Percentiles rank a stretch among this genome's conserved stretches.
Conservation (phyloP, 2,888 invertebrate genomes). For the Aplocera efformata region DNA sequence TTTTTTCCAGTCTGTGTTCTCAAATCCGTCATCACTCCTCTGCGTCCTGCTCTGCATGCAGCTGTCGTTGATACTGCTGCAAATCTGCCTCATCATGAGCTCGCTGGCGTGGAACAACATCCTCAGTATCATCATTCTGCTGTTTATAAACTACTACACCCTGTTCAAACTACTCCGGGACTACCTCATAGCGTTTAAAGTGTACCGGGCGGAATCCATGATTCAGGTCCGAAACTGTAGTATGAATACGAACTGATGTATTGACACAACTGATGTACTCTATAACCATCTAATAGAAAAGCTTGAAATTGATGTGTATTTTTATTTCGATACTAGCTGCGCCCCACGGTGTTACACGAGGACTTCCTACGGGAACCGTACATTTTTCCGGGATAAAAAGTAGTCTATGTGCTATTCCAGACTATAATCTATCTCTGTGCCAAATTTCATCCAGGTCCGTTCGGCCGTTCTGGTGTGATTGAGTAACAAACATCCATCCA, state of each 20-base stretch:
- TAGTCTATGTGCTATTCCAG: too few species aligned
- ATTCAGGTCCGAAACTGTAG: conserved; percentile 81
- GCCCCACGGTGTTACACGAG: too few species aligned
- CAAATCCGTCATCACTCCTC: conserved; percentile 89
- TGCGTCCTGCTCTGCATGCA: conserved; percentile 87
- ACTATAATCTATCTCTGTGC: too few species aligned
- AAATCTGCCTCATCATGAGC: conserved; percentile 88
- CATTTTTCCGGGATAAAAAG: too few species aligned
- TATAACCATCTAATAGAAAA: neutral
- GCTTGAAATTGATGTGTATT: neutral
- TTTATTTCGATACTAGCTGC: too few species aligned
- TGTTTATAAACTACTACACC: conserved; percentile 95
- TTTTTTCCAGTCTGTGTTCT: conserved; percentile 87
- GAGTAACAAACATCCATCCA: too few species aligned
- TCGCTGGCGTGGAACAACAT: conserved; percentile 96
- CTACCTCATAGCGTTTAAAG: conserved; percentile 90
- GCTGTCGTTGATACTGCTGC: conserved; percentile 84
- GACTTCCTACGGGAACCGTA: too few species aligned
- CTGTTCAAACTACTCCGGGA: conserved; percentile 94
- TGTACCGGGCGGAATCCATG: conserved; percentile 86
- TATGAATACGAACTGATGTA: conserved; percentile 25
- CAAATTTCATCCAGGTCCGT: too few species aligned
- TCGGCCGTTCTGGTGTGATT: too few species aligned
- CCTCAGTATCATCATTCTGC: conserved; percentile 89
- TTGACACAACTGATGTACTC: neutral